Percentiles rank a stretch among this genome's conserved stretches.
Conservation (phyloP, 1,140 invertebrate species). For the Anadara kagoshimensis region DNA sequence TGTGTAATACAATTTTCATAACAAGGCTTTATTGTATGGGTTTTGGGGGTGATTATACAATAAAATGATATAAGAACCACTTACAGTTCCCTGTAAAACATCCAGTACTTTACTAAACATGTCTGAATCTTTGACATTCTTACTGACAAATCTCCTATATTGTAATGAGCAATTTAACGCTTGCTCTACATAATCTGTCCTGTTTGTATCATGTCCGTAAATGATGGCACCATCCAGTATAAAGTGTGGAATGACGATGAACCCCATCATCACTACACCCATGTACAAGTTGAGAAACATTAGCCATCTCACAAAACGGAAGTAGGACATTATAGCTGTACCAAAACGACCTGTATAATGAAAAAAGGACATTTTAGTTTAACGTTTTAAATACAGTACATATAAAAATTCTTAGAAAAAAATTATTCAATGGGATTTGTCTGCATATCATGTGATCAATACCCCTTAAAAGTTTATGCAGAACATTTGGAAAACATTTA, state of each 20-base stretch:
- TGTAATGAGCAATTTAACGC: conserved; percentile 43
- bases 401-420: not conserved
- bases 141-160: conserved; percentile 1
- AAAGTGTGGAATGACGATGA: conserved; percentile 54
- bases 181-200: conserved; percentile 2
- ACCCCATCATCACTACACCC: conserved; percentile 70
- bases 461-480: not conserved
- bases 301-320: conserved; percentile 83
- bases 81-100: conserved; percentile 63
- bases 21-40: no score
- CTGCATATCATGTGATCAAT: not conserved
- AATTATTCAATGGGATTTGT: not conserved
- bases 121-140: conserved; percentile 11
- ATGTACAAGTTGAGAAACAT: conserved; percentile 80
- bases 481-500: not conserved
- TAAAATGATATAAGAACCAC: conserved; percentile 25
- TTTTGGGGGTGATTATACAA: no score
- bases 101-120: conserved; percentile 41
- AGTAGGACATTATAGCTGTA: conserved; percentile 83
- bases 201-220: conserved; percentile 6
- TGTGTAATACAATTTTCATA: no score
- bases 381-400: not conserved
- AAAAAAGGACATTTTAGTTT: conserved; percentile 7
- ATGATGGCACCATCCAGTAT: not conserved
- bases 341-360: conserved; percentile 82